Conservation (phyloP, 2,797 vertebrate genomes). For the Pseudochaenichthys georgianus region DNA sequence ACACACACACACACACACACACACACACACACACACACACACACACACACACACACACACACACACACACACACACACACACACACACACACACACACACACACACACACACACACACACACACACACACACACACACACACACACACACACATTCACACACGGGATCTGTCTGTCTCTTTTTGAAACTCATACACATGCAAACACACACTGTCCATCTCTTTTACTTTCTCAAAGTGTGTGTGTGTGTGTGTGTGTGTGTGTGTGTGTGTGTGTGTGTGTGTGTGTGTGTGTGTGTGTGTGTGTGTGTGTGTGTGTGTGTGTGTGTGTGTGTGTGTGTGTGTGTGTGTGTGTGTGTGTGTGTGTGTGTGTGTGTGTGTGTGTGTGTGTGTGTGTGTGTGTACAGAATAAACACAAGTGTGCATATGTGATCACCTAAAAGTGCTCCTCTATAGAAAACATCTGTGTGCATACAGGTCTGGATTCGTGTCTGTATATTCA, state of each 20-base stretch:
- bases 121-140: no score
- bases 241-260: slow-evolving; percentile 34
- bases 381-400: slow-evolving; percentile 5
- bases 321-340: slow-evolving; percentile 8
- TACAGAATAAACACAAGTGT: neutral
- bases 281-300: slow-evolving; percentile 2
- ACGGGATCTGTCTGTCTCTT: slow-evolving; percentile 42
- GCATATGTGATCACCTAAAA: slow-evolving; percentile 23
- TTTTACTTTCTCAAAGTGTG: slow-evolving; percentile 37
- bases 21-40: no score
- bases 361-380: slow-evolving; percentile 1
- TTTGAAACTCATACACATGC: slow-evolving; percentile 50
- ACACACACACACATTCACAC: slow-evolving; percentile 16
- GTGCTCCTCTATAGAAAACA: neutral
- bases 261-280: slow-evolving; percentile 8
- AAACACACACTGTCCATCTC: slow-evolving; percentile 62
- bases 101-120: no score
- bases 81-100: no score
- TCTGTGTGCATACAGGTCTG: slow-evolving; percentile 7
- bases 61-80: no score
- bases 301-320: slow-evolving; percentile 7
- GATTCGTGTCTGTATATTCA: slow-evolving; percentile 39
- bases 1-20: no score
- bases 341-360: slow-evolving; percentile 6
- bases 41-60: no score